Base-by-base conservation (phyloP, 2,888 invertebrate genomes). In the Scelioninae gen. 2 region DNA sequence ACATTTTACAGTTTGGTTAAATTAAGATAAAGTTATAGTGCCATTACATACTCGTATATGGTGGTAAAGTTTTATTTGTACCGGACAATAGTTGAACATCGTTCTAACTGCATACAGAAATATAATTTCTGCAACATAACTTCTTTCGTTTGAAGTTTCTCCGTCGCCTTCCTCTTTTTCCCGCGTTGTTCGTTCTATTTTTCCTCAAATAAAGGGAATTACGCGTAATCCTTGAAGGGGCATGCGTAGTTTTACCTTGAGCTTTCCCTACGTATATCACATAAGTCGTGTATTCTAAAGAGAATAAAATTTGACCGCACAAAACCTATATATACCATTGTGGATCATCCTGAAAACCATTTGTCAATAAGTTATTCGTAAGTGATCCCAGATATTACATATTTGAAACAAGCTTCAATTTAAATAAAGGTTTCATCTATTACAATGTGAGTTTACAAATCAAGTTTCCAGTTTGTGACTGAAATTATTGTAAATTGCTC, bases 121-220 rank as follows among this genome's bases (percentile, higher is more conserved):
- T 67, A 67, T 67, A 57, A 63, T 67, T 67, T 60, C 39, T 39
- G 48, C 19, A 22, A 55, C 43, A 72, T 52, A 72, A 65, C 64
- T 67, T 61, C 18, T 53, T 41, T 11, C 19, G 19, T 35, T 53
- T 39, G 43, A 65, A 58, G 53, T 65, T 53, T 53, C 31, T 50
- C 50, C n/a, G 60, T 65, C 65, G 65, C 46, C 48, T 67, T 72
- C 37, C 65, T 53, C 52, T 65, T 50, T 46, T 48, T 67, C 52
- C 22, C 43, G 25, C 37, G 55, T 64, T 64, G 64, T 71, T 71
- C 61, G 22, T 75, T 75, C 64, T 69, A 61, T 52, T 72, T 68
- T 64, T 48, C 45, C 41, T n/a, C 64, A 60, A 58, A 64, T 75
- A 72, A 75, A 75, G 61, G 57, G 74, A 58, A 75, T 75, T 60